phyloP scores from a whole-genome alignment of 2,888 invertebrate species.

The Calameuta filiformis region DNA sequence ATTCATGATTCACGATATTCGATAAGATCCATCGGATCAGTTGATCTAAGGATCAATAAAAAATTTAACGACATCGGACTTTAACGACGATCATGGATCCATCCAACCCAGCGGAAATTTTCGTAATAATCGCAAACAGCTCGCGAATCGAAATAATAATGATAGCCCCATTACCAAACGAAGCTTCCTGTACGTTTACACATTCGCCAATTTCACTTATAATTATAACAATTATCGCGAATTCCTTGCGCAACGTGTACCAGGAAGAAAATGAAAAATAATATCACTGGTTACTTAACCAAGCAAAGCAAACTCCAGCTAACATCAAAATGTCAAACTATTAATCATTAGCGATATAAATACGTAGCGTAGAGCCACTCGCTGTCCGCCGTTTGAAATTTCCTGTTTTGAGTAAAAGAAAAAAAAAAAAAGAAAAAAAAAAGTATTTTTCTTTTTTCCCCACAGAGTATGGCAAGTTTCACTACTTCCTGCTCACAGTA shows the following conservation, averaged over 20 bases:
- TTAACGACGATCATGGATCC: too few relatives aligned
- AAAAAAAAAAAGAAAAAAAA: constrained; percentile 10
- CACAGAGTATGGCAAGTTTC: constrained; percentile 87
- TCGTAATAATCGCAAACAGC: not conserved
- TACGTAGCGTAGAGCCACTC: not conserved
- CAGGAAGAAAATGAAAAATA: not conserved
- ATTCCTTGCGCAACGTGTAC: not conserved
- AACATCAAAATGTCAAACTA: not conserved
- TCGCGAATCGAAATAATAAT: not conserved
- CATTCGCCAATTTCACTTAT: not conserved
- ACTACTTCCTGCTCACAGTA: constrained; percentile 88
- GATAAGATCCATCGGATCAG: too few relatives aligned
- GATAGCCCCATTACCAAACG: too few relatives aligned
- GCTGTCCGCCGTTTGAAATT: not conserved
- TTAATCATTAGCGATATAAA: not conserved
- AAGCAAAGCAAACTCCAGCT: too few relatives aligned
- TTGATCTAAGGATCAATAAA: too few relatives aligned
- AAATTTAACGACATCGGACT: too few relatives aligned
- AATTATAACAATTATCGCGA: not conserved
- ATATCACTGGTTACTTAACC: not conserved
- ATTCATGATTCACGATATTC: accelerated
- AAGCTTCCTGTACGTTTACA: not conserved
- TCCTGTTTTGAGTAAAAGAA: not conserved
- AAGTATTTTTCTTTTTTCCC: constrained; percentile 16
- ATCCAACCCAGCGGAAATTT: not conserved